Evolutionary conservation across 35 echinoderm and acorn worm species (phyloP).

Genomic region (Apostichopus parvimensis): DNA sequence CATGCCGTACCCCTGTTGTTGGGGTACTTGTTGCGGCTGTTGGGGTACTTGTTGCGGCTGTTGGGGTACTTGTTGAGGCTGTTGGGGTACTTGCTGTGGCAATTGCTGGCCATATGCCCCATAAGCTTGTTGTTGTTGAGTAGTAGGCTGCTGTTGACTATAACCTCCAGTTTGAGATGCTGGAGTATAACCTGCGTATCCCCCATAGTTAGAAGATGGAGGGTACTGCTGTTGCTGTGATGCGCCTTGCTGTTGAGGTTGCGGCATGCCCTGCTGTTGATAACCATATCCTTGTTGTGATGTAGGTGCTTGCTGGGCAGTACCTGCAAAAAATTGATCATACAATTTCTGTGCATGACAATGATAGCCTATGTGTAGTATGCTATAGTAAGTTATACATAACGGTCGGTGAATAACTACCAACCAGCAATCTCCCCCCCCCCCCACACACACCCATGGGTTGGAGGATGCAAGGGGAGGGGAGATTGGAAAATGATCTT

Average conservation of each 20-base stretch:
- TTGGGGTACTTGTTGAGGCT: neutral
- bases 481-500: no score
- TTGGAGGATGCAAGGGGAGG: no score
- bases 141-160: neutral
- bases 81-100: neutral
- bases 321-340: neutral
- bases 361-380: no score
- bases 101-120: neutral
- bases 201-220: conserved; percentile 14
- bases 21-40: neutral
- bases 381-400: no score
- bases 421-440: no score
- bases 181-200: neutral
- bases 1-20: neutral
- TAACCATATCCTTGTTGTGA: conserved; percentile 6
- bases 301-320: neutral
- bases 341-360: no score
- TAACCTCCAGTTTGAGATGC: neutral
- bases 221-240: neutral
- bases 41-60: neutral
- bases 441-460: no score
- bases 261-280: conserved; percentile 8
- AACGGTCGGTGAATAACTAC: no score
- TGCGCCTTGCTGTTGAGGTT: neutral
- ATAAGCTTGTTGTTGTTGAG: neutral